These are phyloP conservation scores for Malurus elegans DNA, from an alignment of 2,113 vertebrate species.

Conservation along the genomic window DNA sequence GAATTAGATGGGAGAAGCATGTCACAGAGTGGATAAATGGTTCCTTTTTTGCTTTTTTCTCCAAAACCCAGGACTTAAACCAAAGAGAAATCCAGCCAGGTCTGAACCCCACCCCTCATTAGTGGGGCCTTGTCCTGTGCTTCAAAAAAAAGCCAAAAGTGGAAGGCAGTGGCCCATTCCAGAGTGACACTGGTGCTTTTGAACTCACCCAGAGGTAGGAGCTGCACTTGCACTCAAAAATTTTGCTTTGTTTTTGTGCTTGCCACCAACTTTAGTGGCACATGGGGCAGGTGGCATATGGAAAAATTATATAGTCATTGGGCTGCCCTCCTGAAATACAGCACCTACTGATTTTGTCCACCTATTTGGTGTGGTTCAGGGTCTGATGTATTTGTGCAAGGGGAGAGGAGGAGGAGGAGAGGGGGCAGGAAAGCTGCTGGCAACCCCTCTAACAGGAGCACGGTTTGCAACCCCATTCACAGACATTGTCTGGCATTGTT, in stretches of 20 bases:
- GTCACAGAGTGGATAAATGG: not conserved
- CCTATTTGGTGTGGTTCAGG: not conserved
- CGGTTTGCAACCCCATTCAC: slow-evolving; percentile 5
- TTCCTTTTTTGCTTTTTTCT: not conserved
- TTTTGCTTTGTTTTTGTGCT: not conserved
- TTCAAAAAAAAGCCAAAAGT: not conserved
- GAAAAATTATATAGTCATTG: fast-evolving
- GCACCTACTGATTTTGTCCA: not conserved
- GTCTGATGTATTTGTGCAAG: not conserved
- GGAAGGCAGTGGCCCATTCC: not conserved
- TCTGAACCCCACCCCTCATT: not conserved
- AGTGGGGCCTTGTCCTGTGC: not conserved
- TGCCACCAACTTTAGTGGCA: not conserved
- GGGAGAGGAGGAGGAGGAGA: not conserved
- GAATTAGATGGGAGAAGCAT: not conserved
- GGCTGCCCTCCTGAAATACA: not conserved
- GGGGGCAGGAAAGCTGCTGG: slow-evolving; percentile 39
- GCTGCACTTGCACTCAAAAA: fast-evolving
- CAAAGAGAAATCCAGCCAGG: not conserved
- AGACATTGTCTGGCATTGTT: slow-evolving; percentile 40
- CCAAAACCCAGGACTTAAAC: fast-evolving
- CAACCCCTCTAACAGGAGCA: slow-evolving; percentile 26
- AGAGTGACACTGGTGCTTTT: not conserved
- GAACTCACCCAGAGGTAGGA: not conserved
- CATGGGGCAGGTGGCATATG: fast-evolving